Evolutionary conservation across 2,797 vertebrate genomes (phyloP).

Genomic region (Characodon lateralis): DNA sequence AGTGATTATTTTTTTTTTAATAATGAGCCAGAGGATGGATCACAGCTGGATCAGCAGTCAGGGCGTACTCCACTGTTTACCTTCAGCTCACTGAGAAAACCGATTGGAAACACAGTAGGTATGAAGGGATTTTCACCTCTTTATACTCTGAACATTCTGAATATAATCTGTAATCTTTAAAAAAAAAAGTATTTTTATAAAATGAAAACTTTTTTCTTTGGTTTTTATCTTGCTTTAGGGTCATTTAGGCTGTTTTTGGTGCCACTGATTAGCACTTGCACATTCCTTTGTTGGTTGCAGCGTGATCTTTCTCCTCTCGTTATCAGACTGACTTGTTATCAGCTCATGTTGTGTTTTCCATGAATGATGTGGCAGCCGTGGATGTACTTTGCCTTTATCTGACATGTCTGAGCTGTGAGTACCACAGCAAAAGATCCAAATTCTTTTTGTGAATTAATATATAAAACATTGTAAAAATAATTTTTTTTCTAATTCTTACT

Average conservation of each 20-base stretch:
- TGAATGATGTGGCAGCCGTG: slow-evolving; percentile 74
- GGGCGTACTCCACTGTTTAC: slow-evolving; percentile 55
- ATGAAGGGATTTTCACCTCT: neutral
- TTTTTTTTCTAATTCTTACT: neutral
- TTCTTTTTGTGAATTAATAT: neutral
- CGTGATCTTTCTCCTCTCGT: slow-evolving; percentile 66
- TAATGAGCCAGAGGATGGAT: neutral
- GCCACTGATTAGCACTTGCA: neutral
- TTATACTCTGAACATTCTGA: neutral
- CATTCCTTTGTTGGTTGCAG: neutral
- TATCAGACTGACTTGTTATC: slow-evolving; percentile 61
- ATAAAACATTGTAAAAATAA: neutral
- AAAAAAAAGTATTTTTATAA: neutral
- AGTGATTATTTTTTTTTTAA: neutral
- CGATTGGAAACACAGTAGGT: neutral
- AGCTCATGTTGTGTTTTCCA: slow-evolving; percentile 38
- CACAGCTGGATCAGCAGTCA: slow-evolving; percentile 47
- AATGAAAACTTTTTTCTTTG: neutral
- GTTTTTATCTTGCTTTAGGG: neutral
- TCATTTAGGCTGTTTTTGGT: neutral
- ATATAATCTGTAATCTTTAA: neutral
- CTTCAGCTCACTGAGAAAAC: slow-evolving; percentile 4
- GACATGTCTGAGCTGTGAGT: slow-evolving; percentile 42
- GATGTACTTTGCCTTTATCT: slow-evolving; percentile 71
- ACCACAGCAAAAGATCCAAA: neutral